A percentile compares a stretch with the other conserved stretches of the same genome.
These are phyloP conservation scores for Proctacanthus coquilletti DNA, from an alignment of 1,140 invertebrate genomes.

Conservation along the genomic window DNA sequence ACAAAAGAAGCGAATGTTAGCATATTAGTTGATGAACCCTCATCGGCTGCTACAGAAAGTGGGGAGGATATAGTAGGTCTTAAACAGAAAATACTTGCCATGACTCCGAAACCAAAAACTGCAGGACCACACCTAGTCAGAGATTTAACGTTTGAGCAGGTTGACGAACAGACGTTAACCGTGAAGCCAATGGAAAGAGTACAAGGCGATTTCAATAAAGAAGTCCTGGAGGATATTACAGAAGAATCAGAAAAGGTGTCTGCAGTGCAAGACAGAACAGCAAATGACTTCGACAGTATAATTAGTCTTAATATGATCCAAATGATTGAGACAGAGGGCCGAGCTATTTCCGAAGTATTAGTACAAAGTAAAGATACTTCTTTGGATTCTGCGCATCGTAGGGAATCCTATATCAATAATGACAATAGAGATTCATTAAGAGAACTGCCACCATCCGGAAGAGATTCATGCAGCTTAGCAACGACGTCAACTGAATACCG, in stretches of 20 bases:
- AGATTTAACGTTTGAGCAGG: neutral
- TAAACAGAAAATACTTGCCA: neutral
- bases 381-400: conserved; percentile 25
- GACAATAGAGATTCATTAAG: conserved; percentile 10
- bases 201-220: conserved; percentile 20
- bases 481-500: conserved; percentile 35
- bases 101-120: neutral
- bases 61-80: neutral
- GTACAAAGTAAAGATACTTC: conserved; percentile 30
- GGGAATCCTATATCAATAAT: conserved; percentile 13
- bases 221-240: conserved; percentile 26
- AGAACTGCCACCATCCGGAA: conserved; percentile 20
- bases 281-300: conserved; percentile 12
- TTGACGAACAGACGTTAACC: neutral
- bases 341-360: conserved; percentile 29
- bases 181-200: conserved; percentile 25
- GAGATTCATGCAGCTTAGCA: conserved; percentile 26
- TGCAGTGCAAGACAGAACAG: neutral
- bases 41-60: neutral
- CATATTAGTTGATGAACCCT: neutral
- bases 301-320: conserved; percentile 21
- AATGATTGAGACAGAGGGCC: conserved; percentile 23
- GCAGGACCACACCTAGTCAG: neutral
- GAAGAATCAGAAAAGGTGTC: conserved; percentile 14
- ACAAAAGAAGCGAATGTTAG: neutral